phyloP scores from a whole-genome alignment of 1,140 invertebrate species.

The Drosophila lacteicornis region DNA sequence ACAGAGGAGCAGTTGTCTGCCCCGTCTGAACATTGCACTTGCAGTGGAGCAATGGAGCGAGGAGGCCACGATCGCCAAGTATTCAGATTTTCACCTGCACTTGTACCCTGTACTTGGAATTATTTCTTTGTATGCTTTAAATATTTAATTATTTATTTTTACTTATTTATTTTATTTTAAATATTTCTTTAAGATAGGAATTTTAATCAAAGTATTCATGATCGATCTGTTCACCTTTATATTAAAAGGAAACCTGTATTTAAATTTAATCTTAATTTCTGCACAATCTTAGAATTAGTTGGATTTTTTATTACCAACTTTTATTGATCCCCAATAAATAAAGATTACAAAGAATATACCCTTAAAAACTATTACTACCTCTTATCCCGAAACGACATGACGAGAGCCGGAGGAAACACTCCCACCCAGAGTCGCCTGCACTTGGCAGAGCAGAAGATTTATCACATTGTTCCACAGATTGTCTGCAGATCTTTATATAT shows the following conservation, averaged over 20 bases:
- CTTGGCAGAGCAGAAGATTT: constrained; percentile 73
- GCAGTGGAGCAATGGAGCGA: constrained; percentile 30
- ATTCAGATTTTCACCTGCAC: neutral
- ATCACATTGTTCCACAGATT: constrained; percentile 84
- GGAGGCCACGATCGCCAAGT: constrained; percentile 12
- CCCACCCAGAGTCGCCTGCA: constrained; percentile 73
- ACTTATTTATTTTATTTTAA: no score
- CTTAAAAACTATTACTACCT: constrained; percentile 9
- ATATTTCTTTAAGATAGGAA: neutral
- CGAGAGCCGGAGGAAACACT: constrained; percentile 60
- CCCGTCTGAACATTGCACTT: constrained; percentile 39
- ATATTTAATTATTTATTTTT: neutral
- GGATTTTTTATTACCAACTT: neutral
- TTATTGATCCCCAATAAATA: neutral
- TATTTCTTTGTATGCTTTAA: neutral
- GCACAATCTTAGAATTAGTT: neutral
- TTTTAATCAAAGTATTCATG: neutral
- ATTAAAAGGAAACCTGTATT: neutral
- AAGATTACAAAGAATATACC: neutral
- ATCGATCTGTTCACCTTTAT: no score
- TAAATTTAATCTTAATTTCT: neutral
- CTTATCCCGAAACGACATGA: constrained; percentile 21
- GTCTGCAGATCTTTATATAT: constrained; percentile 73
- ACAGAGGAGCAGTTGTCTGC: constrained; percentile 35
- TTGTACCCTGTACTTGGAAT: constrained; percentile 2